Conservation (phyloP, 92 coral and sea anemone genomes). For the Zoanthus solanderi region DNA sequence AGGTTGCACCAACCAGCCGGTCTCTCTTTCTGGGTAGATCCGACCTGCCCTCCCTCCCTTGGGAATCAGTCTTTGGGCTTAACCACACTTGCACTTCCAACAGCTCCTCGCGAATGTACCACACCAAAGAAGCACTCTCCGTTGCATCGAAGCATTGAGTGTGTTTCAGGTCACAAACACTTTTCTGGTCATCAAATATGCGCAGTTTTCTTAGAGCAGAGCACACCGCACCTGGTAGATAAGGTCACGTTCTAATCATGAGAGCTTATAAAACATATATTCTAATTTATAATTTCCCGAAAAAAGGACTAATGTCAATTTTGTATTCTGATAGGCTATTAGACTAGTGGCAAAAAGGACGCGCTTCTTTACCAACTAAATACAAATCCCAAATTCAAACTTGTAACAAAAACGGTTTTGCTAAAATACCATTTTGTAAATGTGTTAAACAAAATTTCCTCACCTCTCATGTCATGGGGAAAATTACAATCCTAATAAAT, state of each 20-base stretch:
- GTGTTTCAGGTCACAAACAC: conserved; percentile 84
- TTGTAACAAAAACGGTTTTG: no score
- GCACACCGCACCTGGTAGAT: conserved; percentile 80
- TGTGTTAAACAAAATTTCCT: no score
- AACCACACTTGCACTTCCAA: conserved; percentile 96
- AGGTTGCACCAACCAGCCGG: conserved; percentile 93
- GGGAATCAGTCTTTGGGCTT: conserved; percentile 54
- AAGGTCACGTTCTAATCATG: not conserved
- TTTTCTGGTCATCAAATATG: conserved; percentile 56
- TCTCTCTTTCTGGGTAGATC: conserved; percentile 83
- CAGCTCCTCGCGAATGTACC: conserved; percentile 89
- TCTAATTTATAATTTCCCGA: not conserved
- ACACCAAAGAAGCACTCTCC: conserved; percentile 79
- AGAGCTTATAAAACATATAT: not conserved
- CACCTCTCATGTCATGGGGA: no score
- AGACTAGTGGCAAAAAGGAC: no score
- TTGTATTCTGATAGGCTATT: no score
- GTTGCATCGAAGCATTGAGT: conserved; percentile 59
- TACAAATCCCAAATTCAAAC: no score
- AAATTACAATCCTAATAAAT: no score
- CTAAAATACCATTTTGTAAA: no score
- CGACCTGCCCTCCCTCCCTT: conserved; percentile 42
- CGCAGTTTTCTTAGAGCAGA: conserved; percentile 67
- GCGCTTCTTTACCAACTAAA: no score
- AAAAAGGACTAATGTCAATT: no score